Conservation (phyloP, 2,797 vertebrate species). For the Macroramphosus scolopax region DNA sequence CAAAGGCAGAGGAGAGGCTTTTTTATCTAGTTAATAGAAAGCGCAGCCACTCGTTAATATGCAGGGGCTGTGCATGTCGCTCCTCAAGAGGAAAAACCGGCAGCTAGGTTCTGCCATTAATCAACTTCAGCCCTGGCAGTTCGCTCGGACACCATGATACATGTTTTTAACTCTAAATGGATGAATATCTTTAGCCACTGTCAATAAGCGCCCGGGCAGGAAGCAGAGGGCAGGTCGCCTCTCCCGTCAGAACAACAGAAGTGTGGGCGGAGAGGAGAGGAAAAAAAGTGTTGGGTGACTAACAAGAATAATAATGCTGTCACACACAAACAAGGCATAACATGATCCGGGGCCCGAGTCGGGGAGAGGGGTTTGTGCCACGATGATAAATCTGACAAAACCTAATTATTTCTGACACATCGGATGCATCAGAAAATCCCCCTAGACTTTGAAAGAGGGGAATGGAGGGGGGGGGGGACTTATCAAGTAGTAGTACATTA, state of each 20-base stretch:
- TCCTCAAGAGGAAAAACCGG: slow-evolving; percentile 92
- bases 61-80: slow-evolving; percentile 91
- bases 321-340: slow-evolving; percentile 99
- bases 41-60: slow-evolving; percentile 99
- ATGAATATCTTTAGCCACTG: slow-evolving; percentile 99
- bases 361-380: slow-evolving; percentile 95
- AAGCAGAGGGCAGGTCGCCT: slow-evolving; percentile 42
- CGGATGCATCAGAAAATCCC: slow-evolving; percentile 98
- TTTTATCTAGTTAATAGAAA: slow-evolving; percentile 99
- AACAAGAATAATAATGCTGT: slow-evolving; percentile 99
- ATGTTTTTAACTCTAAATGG: slow-evolving; percentile 99
- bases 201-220: slow-evolving; percentile 89
- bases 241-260: slow-evolving; percentile 60
- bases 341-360: slow-evolving; percentile 92
- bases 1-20: slow-evolving; percentile 93
- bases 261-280: slow-evolving; percentile 53
- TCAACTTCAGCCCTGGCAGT: slow-evolving; percentile 99
- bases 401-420: slow-evolving; percentile 99
- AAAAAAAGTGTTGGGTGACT: slow-evolving; percentile 84
- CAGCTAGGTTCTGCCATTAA: slow-evolving; percentile 99
- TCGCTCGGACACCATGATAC: slow-evolving; percentile 98
- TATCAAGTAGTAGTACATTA: slow-evolving; percentile 93
- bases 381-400: slow-evolving; percentile 99
- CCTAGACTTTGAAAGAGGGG: slow-evolving; percentile 76
- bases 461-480: slow-evolving; percentile 72